Percentiles rank a stretch among this genome's conserved stretches.
These are phyloP conservation scores for Trematocara marginatum DNA, from an alignment of 2,113 vertebrate genomes.

Conservation along the genomic window DNA sequence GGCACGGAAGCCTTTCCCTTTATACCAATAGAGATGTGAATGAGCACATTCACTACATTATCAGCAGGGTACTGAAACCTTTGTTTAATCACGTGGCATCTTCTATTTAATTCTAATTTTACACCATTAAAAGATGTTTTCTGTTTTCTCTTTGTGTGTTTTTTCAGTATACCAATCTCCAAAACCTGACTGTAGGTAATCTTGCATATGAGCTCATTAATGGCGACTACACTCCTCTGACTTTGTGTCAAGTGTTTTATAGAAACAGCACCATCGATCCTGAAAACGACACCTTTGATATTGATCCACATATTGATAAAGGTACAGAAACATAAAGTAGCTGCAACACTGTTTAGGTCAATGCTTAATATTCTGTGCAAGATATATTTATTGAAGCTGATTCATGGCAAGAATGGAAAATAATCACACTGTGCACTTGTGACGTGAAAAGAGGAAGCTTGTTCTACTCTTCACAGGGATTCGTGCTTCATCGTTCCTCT, in stretches of 20 bases:
- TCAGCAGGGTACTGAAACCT: slow-evolving; percentile 73
- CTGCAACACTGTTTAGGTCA: not conserved
- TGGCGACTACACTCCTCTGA: slow-evolving; percentile 68
- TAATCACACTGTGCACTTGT: slow-evolving; percentile 5
- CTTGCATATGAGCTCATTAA: slow-evolving; percentile 80
- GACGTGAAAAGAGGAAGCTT: slow-evolving; percentile 41
- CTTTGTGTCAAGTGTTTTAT: slow-evolving; percentile 86
- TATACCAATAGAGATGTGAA: slow-evolving; percentile 85
- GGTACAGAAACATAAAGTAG: slow-evolving; percentile 63
- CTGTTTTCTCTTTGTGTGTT: not conserved
- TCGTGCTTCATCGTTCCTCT: not conserved
- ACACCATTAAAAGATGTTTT: not conserved
- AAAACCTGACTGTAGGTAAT: slow-evolving; percentile 82
- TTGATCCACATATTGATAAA: slow-evolving; percentile 82
- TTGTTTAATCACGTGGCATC: not conserved
- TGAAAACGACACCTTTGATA: slow-evolving; percentile 85
- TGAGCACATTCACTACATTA: slow-evolving; percentile 80
- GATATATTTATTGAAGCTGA: slow-evolving; percentile 23
- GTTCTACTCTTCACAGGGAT: not conserved
- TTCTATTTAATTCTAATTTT: not conserved
- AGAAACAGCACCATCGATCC: slow-evolving; percentile 79
- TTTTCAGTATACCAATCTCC: slow-evolving; percentile 80
- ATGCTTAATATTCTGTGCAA: not conserved
- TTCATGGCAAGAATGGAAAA: slow-evolving; percentile 44
- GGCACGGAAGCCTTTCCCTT: slow-evolving; percentile 77